Evolutionary conservation across 1,140 invertebrate species (phyloP).

Genomic region (Dermatophagoides farinae): DNA sequence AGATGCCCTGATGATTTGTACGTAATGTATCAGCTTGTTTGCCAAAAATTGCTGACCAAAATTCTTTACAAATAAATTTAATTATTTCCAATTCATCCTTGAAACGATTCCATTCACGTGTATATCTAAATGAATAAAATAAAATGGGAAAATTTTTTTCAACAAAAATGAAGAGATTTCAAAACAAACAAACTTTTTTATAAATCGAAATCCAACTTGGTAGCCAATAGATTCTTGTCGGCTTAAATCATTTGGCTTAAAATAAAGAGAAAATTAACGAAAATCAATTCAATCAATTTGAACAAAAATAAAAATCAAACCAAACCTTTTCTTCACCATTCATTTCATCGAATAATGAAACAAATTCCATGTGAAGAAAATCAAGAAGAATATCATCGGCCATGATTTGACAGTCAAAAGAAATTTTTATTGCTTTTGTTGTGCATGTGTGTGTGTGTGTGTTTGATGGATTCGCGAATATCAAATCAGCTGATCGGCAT

Average conservation of each 20-base stretch:
- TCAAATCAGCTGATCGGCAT: not conserved
- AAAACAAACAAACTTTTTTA: constrained; percentile 55
- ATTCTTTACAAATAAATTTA: constrained; percentile 97
- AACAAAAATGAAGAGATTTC: not conserved
- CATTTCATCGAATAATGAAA: not conserved
- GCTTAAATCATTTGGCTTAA: constrained; percentile 40
- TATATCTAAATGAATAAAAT: constrained; percentile 25
- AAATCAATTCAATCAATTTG: not conserved
- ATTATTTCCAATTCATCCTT: constrained; percentile 95
- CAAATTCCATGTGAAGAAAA: constrained; percentile 13
- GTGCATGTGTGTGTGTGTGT: too few species aligned
- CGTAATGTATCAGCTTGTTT: constrained; percentile 96
- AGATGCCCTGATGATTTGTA: constrained; percentile 95
- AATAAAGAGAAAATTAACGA: not conserved
- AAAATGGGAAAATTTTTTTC: not conserved
- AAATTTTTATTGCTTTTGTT: too few species aligned
- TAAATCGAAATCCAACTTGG: constrained; percentile 69
- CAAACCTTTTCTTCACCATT: constrained; percentile 3
- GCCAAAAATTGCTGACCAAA: constrained; percentile 87
- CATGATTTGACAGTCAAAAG: too few species aligned
- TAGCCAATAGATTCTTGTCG: constrained; percentile 77
- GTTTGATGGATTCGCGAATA: too few species aligned
- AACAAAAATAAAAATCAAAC: not conserved
- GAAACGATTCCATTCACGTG: constrained; percentile 71
- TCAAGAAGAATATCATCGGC: constrained; percentile 8